phyloP scores from a whole-genome alignment of 2,797 vertebrate species.

The Scolopax rusticola region DNA sequence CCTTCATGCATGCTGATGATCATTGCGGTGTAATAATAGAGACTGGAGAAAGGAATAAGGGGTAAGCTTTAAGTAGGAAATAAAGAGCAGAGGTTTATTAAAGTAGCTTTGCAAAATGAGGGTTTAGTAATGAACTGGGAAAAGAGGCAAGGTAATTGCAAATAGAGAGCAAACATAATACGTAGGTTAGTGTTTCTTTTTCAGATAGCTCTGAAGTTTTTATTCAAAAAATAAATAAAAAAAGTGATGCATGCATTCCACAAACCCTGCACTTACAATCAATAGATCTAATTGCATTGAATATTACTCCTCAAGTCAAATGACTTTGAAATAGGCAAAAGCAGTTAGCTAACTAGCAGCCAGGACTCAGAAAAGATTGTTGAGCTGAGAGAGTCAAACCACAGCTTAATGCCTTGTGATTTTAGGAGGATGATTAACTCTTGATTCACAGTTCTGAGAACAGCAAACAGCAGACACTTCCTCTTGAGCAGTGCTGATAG shows the following conservation, averaged over 20 bases:
- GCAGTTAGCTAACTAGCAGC: not conserved
- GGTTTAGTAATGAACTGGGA: not conserved
- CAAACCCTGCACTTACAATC: not conserved
- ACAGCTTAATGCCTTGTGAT: conserved; percentile 24
- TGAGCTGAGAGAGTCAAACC: not conserved
- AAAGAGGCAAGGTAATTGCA: not conserved
- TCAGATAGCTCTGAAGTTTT: not conserved
- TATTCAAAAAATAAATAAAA: not conserved
- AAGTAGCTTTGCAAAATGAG: not conserved
- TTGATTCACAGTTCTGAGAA: not conserved
- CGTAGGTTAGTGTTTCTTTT: not conserved
- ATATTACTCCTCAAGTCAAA: not conserved
- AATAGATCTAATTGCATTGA: not conserved
- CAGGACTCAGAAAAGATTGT: not conserved
- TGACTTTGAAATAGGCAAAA: not conserved
- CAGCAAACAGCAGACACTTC: conserved; percentile 18
- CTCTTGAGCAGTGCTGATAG: not conserved
- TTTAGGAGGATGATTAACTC: conserved; percentile 25
- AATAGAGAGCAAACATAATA: not conserved
- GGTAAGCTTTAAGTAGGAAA: not conserved
- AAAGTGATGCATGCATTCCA: not conserved
- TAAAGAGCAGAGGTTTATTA: not conserved
- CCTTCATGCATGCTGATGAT: not conserved
- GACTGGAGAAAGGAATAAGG: not conserved
- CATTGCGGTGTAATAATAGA: not conserved